A percentile compares a stretch with the other conserved stretches of the same genome.
Conservation (phyloP, 2,113 vertebrate species). For the Chionomys nivalis region DNA sequence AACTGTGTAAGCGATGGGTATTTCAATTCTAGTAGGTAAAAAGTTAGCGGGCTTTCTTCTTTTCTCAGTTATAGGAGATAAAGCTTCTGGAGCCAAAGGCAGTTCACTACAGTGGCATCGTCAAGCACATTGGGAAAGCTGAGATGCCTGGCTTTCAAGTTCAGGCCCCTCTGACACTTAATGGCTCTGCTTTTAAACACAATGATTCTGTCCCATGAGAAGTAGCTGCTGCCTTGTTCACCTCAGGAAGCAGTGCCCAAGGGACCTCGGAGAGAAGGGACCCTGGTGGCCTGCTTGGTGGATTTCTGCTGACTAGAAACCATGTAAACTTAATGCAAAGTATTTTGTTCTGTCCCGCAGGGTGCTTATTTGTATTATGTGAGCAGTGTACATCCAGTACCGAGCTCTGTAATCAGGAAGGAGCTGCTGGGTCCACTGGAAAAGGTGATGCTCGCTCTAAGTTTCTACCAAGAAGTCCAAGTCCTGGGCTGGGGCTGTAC, state of each 20-base stretch:
- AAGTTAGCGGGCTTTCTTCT: neutral
- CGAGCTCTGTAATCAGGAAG: conserved; percentile 15
- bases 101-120: neutral
- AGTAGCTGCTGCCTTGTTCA: neutral
- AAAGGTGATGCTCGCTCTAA: neutral
- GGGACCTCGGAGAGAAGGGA: neutral
- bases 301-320: neutral
- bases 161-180: neutral
- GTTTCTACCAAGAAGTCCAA: conserved; percentile 31
- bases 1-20: neutral
- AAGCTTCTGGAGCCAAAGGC: neutral
- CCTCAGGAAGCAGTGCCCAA: neutral
- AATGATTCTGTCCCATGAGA: neutral
- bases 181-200: neutral
- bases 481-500: neutral
- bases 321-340: neutral
- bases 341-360: neutral
- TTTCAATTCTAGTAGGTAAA: conserved; percentile 17
- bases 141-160: neutral
- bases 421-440: neutral
- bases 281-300: neutral
- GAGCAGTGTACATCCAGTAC: neutral
- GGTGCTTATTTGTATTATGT: neutral
- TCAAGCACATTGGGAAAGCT: neutral
- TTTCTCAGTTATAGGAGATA: conserved; percentile 1